These are phyloP conservation scores for Cephus cinctus DNA, from an alignment of 1,140 invertebrate species.

Conservation along the genomic window DNA sequence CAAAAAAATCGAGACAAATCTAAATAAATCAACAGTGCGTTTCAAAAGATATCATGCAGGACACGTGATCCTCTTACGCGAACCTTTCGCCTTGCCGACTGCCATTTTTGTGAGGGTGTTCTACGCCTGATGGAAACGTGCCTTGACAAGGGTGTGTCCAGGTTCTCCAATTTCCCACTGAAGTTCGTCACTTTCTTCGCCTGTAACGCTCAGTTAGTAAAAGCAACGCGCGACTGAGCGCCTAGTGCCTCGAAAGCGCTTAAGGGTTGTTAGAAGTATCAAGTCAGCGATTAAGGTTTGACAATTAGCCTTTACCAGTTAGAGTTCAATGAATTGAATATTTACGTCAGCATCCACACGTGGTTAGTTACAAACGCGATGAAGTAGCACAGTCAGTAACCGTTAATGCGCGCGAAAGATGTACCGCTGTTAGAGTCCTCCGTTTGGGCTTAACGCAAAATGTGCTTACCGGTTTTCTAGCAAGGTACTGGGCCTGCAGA, in stretches of 20 bases:
- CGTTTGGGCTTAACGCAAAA: too few relatives aligned
- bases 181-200: constrained; percentile 42
- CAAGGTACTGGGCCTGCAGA: constrained; percentile 68
- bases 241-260: too few relatives aligned
- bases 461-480: constrained; percentile 66
- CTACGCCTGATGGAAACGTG: constrained; percentile 50
- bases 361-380: too few relatives aligned
- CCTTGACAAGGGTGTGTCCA: constrained; percentile 48
- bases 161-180: constrained; percentile 45
- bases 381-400: too few relatives aligned
- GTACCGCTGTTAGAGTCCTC: too few relatives aligned
- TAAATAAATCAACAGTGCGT: constrained; percentile 3
- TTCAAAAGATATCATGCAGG: constrained; percentile 19
- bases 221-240: too few relatives aligned
- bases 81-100: constrained; percentile 52
- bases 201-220: constrained; percentile 41
- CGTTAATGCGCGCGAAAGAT: too few relatives aligned
- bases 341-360: too few relatives aligned
- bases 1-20: neutral
- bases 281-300: too few relatives aligned
- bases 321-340: too few relatives aligned
- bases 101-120: constrained; percentile 53
- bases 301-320: too few relatives aligned
- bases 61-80: constrained; percentile 44
- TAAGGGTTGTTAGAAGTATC: too few relatives aligned